These are phyloP conservation scores for Enteromius fasciolatus DNA, from an alignment of 2,797 vertebrate genomes.

Conservation along the genomic window DNA sequence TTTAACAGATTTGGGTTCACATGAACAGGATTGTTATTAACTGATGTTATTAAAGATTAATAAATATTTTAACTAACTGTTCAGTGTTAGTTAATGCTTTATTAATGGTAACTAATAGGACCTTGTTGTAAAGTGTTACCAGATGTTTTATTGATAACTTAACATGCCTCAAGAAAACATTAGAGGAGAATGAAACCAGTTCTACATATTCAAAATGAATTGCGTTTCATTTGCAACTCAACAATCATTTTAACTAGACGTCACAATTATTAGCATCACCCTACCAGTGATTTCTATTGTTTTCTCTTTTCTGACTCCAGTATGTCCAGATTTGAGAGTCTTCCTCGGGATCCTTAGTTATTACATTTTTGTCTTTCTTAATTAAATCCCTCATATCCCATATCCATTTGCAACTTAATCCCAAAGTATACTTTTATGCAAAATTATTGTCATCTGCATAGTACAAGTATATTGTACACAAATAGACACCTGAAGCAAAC, in stretches of 20 bases:
- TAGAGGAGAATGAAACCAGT: neutral
- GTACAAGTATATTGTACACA: neutral
- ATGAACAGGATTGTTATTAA: neutral
- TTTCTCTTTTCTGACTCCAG: neutral
- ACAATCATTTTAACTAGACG: neutral
- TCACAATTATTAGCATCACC: neutral
- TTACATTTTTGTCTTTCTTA: neutral
- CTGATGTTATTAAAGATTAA: neutral
- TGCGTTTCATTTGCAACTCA: no score
- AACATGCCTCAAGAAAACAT: no score
- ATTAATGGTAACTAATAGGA: neutral
- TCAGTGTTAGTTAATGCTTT: neutral
- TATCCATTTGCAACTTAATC: neutral
- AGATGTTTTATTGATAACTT: neutral
- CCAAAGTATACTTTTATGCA: neutral
- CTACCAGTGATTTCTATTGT: neutral
- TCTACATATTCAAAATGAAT: neutral
- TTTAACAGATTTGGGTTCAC: neutral
- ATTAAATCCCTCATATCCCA: neutral
- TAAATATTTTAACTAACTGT: neutral
- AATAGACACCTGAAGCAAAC: neutral
- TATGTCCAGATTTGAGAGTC: neutral
- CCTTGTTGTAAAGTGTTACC: neutral
- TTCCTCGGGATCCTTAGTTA: neutral
- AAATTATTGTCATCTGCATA: no score